phyloP scores from a whole-genome alignment of 2,113 vertebrate species.

The Charadrius vociferus region DNA sequence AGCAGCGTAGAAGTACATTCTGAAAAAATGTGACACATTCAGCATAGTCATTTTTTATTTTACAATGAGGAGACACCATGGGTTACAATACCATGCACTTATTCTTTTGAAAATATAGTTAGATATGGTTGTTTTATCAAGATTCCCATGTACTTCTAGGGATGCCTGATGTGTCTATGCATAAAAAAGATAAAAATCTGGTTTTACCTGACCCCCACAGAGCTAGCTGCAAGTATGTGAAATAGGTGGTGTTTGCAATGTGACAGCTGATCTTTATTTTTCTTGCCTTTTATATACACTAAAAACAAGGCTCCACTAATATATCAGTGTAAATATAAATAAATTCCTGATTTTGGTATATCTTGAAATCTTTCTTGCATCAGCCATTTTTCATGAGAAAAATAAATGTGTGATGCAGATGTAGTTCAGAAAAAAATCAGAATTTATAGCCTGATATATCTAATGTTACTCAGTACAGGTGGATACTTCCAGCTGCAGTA shows the following conservation, averaged over 20 bases:
- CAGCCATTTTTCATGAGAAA: constrained; percentile 8
- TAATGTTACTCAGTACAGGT: background rate
- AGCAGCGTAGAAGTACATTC: background rate
- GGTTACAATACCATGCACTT: background rate
- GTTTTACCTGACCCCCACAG: background rate
- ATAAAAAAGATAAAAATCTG: background rate
- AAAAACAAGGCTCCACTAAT: background rate
- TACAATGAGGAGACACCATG: background rate
- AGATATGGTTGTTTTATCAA: background rate
- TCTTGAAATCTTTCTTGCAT: background rate
- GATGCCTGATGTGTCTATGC: background rate
- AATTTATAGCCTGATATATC: background rate
- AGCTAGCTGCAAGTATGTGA: background rate
- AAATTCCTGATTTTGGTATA: background rate
- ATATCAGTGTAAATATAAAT: constrained; percentile 11
- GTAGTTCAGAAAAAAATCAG: background rate
- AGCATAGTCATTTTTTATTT: background rate
- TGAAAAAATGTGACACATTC: background rate
- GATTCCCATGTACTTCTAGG: background rate
- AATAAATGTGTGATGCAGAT: background rate
- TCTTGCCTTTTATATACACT: background rate
- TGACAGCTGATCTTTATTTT: background rate
- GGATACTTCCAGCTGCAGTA: background rate
- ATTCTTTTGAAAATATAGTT: background rate
- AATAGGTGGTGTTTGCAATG: background rate